Evolutionary conservation across 92 coral and sea anemone genomes (phyloP), one percentile per base, ranked within the genome.

Genomic region (Hydrozoanthus gracilis): DNA sequence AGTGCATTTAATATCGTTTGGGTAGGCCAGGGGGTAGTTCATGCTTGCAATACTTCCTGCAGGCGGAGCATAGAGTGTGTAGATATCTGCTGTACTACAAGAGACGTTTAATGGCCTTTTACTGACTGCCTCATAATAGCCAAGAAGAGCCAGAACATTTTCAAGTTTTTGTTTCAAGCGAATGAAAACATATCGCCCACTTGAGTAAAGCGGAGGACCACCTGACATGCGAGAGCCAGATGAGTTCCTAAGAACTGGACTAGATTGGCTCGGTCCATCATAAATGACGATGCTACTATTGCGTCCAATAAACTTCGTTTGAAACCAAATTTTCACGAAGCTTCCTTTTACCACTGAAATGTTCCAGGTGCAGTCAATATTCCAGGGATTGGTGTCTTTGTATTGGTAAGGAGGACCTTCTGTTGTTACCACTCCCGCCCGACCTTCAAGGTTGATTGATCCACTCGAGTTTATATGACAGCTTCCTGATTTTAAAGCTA

Each of bases 251-350:
- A 74, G 58, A 74, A 74, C 10, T 46, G 44, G 79, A 74, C 79
- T 74, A 14, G 79, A 50, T 14, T n/a, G 12, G 56, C n/a, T 50
- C 8, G 79, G 79, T 7, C 79, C 79, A 17, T 74, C 79, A 15
- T 74, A 45, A 10, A 74, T 74, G 27, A 74, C 79, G 18, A 74
- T 74, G 14, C 61, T 74, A 16, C 44, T 60, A 8, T 74, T 74
- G 14, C 39, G 61, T 9, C 79, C 61, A 74, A 74, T 74, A 39
- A 14, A 47, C 44, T 27, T 48, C 35, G 58, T 39, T 8, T 74
- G 79, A 74, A 74, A 74, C 79, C 79, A 74, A 6, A 74, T 45
- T 60, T 74, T 74, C 4, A 49, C 56, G 61, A 15, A 50, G 79
- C 14, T 74, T 6, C 61, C 79, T 6, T 17, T 35, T 51, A 60